phyloP scores from a whole-genome alignment of 2,797 vertebrate species.

The Cossypha heuglini region DNA sequence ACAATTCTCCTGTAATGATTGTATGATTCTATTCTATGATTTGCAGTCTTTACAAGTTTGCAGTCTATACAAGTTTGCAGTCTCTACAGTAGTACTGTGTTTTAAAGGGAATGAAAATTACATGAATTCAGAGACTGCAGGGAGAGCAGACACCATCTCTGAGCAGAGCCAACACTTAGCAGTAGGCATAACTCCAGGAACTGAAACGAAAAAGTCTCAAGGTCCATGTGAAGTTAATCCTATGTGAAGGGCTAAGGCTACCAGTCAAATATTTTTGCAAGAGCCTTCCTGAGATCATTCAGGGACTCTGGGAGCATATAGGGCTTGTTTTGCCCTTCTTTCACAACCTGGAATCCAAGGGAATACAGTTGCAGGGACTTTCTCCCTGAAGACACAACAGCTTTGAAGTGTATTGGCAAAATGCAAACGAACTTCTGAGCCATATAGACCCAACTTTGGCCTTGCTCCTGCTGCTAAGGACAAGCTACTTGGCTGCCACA shows the following conservation, averaged over 20 bases:
- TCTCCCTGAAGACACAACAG: neutral
- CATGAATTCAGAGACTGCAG: neutral
- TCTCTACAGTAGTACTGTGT: neutral
- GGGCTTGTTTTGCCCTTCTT: neutral
- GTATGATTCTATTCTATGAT: neutral
- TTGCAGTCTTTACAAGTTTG: neutral
- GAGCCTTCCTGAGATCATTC: neutral
- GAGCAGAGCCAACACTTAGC: neutral
- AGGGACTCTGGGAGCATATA: neutral
- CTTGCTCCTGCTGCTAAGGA: neutral
- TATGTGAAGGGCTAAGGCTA: neutral
- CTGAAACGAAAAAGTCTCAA: neutral
- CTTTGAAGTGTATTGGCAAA: neutral
- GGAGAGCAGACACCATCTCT: neutral
- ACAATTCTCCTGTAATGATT: neutral
- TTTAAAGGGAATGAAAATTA: neutral
- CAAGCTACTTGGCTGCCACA: neutral
- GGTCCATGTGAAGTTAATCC: neutral
- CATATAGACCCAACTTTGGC: neutral
- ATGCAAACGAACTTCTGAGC: neutral
- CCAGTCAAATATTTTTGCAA: neutral
- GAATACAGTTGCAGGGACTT: neutral
- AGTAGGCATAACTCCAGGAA: neutral
- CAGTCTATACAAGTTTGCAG: neutral
- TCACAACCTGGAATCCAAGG: neutral